These are phyloP conservation scores for Miltochrista miniata DNA, from an alignment of 2,888 invertebrate species.

Conservation along the genomic window DNA sequence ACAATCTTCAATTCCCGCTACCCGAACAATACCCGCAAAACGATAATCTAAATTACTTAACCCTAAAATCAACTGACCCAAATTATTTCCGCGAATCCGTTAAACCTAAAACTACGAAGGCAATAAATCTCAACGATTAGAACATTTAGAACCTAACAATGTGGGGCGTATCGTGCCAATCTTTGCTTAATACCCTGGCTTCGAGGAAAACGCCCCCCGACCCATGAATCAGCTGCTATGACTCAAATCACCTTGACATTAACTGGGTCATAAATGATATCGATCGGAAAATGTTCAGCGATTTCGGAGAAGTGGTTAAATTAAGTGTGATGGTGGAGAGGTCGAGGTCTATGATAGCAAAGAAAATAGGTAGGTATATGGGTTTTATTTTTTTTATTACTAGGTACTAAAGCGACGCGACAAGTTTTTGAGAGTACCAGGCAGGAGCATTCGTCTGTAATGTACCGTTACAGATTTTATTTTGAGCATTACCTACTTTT, in stretches of 20 bases:
- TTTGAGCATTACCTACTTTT: no score
- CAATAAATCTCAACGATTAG: background rate
- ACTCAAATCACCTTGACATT: conserved; percentile 9
- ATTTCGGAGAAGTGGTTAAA: no score
- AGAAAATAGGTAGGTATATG: no score
- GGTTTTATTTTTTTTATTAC: no score
- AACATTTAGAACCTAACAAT: background rate
- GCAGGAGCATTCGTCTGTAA: no score
- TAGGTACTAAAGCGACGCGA: no score
- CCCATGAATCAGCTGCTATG: conserved; percentile 3
- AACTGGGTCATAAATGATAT: conserved; percentile 4
- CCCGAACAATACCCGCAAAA: no score
- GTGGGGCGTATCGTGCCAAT: conserved; percentile 1
- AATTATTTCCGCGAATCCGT: background rate
- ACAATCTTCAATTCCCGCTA: no score
- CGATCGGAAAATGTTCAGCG: background rate
- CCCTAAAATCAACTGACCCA: background rate
- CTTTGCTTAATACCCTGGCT: conserved; percentile 1
- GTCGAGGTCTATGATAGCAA: no score
- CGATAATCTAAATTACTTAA: background rate
- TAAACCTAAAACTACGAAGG: background rate
- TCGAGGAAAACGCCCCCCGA: conserved; percentile 1
- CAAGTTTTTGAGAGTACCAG: no score
- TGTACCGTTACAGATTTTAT: no score
- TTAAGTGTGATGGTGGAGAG: no score